Conservation (phyloP, 1,140 invertebrate species). For the Protaetia brevitarsis region DNA sequence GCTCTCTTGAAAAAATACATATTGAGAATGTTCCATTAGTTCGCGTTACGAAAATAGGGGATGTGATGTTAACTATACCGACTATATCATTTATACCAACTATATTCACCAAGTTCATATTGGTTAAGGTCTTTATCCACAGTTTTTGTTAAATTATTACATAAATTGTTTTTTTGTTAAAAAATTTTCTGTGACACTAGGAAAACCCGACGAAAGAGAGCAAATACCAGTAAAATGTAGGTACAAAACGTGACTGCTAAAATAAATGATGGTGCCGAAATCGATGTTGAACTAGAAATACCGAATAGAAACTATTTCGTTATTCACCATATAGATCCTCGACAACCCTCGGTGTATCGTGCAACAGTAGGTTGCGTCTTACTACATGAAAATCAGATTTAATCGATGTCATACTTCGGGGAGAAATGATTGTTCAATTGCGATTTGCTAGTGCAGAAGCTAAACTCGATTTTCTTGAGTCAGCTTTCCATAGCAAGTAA, state of each 20-base stretch:
- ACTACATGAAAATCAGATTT: not conserved
- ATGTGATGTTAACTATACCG: no score
- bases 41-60: no score
- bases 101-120: no score
- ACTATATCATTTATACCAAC: no score
- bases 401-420: not conserved
- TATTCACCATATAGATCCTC: not conserved
- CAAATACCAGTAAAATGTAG: not conserved
- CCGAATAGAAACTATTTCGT: not conserved
- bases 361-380: not conserved
- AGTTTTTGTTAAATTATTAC: not conserved
- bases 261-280: not conserved
- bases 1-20: no score
- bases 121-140: no score
- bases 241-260: not conserved
- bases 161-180: not conserved
- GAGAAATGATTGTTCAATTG: not conserved
- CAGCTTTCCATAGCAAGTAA: not conserved
- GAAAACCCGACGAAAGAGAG: conserved; percentile 1
- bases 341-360: not conserved
- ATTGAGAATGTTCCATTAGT: no score
- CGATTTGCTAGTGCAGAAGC: not conserved
- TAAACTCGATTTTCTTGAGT: not conserved
- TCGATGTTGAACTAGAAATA: not conserved
- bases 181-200: not conserved